These are phyloP conservation scores for Hydrozoanthus gracilis DNA, from an alignment of 92 coral and sea anemone genomes.

Conservation along the genomic window DNA sequence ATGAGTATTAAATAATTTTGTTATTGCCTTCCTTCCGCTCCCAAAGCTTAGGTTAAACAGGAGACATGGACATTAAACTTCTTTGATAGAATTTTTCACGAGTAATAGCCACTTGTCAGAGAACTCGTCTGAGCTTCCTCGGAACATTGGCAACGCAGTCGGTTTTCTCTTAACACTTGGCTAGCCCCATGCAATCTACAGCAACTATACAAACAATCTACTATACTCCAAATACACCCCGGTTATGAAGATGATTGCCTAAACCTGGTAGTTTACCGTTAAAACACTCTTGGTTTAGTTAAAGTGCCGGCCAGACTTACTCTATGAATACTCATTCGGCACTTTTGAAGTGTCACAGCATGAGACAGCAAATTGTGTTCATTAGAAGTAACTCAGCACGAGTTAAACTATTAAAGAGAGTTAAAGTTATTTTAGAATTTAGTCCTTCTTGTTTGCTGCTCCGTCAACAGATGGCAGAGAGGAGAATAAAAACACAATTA, in stretches of 20 bases:
- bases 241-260: neutral
- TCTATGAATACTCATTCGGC: constrained; percentile 28
- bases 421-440: constrained; percentile 37
- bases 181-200: neutral
- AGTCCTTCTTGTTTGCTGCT: constrained; percentile 30
- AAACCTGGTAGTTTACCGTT: neutral
- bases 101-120: neutral
- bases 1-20: constrained; percentile 5
- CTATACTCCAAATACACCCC: neutral
- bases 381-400: constrained; percentile 40
- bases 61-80: neutral
- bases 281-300: constrained; percentile 20
- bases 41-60: constrained; percentile 11
- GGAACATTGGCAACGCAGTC: neutral
- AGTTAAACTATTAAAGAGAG: constrained; percentile 28
- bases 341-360: constrained; percentile 42
- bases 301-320: constrained; percentile 30
- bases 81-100: neutral
- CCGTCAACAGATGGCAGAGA: constrained; percentile 66
- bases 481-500: constrained; percentile 72
- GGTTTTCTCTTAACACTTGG: neutral
- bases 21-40: constrained; percentile 43
- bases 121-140: neutral
- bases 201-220: neutral
- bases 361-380: constrained; percentile 29